phyloP scores from a whole-genome alignment of 1,140 invertebrate genomes.

The Phortica variegata region DNA sequence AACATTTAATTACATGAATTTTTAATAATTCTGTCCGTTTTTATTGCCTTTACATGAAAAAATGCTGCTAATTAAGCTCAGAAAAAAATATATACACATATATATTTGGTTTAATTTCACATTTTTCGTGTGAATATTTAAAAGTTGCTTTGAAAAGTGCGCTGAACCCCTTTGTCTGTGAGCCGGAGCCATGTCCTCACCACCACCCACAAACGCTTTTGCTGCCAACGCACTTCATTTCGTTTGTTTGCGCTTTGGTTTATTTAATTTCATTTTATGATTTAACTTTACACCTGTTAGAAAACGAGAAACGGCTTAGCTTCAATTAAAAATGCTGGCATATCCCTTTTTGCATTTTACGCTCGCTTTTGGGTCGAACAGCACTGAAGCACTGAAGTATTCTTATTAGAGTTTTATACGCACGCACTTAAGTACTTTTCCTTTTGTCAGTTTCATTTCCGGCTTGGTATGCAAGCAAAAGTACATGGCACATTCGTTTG shows the following conservation, averaged over 20 bases:
- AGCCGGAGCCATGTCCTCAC: no score
- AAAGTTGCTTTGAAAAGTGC: no score
- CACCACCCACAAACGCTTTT: no score
- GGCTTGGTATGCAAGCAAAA: slow-evolving; percentile 15
- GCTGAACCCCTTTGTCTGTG: no score
- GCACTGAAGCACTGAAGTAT: no score
- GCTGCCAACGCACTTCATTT: slow-evolving; percentile 50
- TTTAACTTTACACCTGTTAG: slow-evolving; percentile 57
- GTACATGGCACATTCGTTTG: slow-evolving; percentile 43
- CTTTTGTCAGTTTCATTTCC: slow-evolving; percentile 7
- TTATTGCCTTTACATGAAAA: background rate
- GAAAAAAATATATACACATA: no score
- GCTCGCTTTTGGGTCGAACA: no score
- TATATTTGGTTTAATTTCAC: background rate
- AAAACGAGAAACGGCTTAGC: slow-evolving; percentile 28
- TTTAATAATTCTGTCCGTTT: slow-evolving; percentile 12
- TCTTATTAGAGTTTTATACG: no score
- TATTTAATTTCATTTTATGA: slow-evolving; percentile 57
- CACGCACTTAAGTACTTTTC: slow-evolving; percentile 49
- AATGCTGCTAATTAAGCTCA: slow-evolving; percentile 38
- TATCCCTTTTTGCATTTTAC: slow-evolving; percentile 21
- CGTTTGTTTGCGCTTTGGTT: slow-evolving; percentile 39
- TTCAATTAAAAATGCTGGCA: slow-evolving; percentile 48
- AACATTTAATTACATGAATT: slow-evolving; percentile 21
- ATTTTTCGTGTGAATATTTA: background rate